Conservation (phyloP, 2,797 vertebrate species). For the Nyctalus aviator region DNA sequence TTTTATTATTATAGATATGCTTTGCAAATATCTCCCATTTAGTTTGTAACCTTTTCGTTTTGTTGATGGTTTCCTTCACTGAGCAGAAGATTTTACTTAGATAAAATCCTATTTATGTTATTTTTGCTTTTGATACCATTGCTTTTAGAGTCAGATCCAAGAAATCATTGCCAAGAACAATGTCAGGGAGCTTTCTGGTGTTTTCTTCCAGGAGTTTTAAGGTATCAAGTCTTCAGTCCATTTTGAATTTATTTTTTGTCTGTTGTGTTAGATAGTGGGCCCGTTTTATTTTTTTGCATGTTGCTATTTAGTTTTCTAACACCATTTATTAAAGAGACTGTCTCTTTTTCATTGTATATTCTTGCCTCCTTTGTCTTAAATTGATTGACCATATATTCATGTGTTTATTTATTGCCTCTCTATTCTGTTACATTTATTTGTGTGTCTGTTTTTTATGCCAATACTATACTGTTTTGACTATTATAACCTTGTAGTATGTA, state of each 20-base stretch:
- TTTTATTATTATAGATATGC: not conserved
- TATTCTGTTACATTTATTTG: not conserved
- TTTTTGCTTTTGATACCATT: not conserved
- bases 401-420: not conserved
- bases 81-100: not conserved
- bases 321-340: not conserved
- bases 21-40: not conserved
- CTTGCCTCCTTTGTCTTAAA: not conserved
- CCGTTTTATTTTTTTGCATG: not conserved
- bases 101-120: not conserved
- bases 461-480: not conserved
- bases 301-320: not conserved
- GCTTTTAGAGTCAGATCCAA: not conserved
- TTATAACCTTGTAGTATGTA: not conserved
- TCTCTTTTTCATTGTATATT: not conserved
- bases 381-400: not conserved
- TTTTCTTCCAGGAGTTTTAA: not conserved
- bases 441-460: not conserved
- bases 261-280: not conserved
- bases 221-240: not conserved
- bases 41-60: not conserved
- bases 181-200: not conserved
- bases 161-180: not conserved
- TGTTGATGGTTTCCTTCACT: not conserved
- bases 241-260: not conserved